phyloP scores from a whole-genome alignment of 2,797 vertebrate species.

The Thripadectes ignobilis region DNA sequence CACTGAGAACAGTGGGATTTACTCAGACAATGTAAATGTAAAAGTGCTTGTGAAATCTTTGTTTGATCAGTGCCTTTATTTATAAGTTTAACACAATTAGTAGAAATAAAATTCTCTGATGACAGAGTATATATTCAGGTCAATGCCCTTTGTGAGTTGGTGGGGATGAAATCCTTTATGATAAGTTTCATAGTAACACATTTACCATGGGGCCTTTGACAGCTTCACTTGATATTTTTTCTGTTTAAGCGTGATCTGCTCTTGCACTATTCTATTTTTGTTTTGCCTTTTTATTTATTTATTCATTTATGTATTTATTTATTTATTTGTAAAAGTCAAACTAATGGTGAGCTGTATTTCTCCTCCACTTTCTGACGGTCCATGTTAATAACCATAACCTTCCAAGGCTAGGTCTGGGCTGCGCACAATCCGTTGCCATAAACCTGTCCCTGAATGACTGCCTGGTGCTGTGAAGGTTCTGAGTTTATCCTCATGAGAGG shows the following conservation, averaged over 20 bases:
- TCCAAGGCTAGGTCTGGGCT: not conserved
- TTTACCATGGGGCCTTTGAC: not conserved
- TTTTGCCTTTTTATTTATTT: not conserved
- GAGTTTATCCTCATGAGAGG: not conserved
- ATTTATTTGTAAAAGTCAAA: not conserved
- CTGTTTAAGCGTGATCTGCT: not conserved
- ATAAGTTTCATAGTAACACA: not conserved
- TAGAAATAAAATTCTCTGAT: not conserved
- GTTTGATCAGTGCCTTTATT: not conserved
- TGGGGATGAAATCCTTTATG: not conserved
- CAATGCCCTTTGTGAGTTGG: not conserved
- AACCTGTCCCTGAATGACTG: accelerated
- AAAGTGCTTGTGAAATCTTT: not conserved
- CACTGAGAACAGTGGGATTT: not conserved
- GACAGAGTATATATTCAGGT: not conserved
- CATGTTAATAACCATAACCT: not conserved
- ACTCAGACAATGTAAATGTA: not conserved
- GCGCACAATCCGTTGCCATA: not conserved
- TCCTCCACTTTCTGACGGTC: not conserved
- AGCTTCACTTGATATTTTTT: not conserved
- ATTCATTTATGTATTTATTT: not conserved
- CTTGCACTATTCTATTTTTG: not conserved
- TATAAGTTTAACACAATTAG: not conserved
- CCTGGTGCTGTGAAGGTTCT: not conserved
- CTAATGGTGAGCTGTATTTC: not conserved